Evolutionary conservation across 1,140 invertebrate genomes (phyloP), one percentile per base, ranked within the genome.

Genomic region (Drosophila funebris): DNA sequence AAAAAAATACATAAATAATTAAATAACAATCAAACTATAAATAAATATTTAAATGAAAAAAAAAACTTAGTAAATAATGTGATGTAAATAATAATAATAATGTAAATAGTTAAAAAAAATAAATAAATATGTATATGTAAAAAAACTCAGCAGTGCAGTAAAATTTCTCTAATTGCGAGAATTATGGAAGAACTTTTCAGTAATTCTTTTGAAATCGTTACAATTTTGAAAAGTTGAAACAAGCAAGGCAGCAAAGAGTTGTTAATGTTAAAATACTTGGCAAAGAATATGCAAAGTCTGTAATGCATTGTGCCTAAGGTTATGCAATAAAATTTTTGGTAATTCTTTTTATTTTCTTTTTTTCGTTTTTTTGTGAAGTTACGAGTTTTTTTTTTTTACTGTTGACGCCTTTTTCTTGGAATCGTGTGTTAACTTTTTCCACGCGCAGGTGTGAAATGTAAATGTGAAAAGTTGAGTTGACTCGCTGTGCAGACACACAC

Each of bases 381-480:
- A 33, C 29, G 43, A 24, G 43, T 52, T 57, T 71, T 66, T n/a
- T 50, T 56, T 46, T 41, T 27, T 4, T 13, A 13, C 33, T 27
- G 18, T 57, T 66, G 68, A 73, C 79, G 80, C 66, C 61, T 48
- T 62, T 72, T 82, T 71, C 76, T 64, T 75, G 44, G 64, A 53
- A 70, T 57, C 73, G 83, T 76, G 60, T 72, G 70, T 88, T 88
- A 87, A 88, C 78, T 88, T 87, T 88, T 67, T 72, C 69, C 70
- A 73, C 57, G 70, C 20, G 44, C 82, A 85, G 82, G 82, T 85
- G 82, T 78, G 82, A 87, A 87, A 87, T 87, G 83, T 81, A 87
- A 87, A 82, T 88, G 78, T 58, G 74, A 67, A 46, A 75, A 87
- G 82, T 69, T 78, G n/a, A 33, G 62, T 66, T 79, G 46, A 62